Conservation (phyloP, 1,140 invertebrate species). For the Drosophila serrata region DNA sequence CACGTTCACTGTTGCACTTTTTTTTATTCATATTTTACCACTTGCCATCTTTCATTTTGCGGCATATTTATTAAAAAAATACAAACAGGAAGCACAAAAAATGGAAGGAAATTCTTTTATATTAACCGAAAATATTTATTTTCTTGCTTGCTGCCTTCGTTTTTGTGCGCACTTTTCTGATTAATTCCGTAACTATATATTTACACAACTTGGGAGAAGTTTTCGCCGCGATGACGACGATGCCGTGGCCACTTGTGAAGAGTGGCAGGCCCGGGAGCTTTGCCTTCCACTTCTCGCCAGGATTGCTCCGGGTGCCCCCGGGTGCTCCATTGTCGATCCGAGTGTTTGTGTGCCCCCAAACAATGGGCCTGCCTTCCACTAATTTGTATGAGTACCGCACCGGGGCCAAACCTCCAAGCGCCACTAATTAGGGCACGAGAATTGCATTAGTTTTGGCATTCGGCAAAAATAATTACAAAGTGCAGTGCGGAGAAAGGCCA, state of each 20-base stretch:
- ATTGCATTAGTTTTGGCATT: slow-evolving; percentile 70
- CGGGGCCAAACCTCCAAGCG: slow-evolving; percentile 37
- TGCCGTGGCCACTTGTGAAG: slow-evolving; percentile 40
- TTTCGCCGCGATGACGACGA: slow-evolving; percentile 43
- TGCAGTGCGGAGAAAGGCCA: slow-evolving; percentile 22
- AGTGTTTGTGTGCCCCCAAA: slow-evolving; percentile 50
- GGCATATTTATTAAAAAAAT: slow-evolving; percentile 76
- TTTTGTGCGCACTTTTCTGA: slow-evolving; percentile 70
- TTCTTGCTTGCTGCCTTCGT: slow-evolving; percentile 52
- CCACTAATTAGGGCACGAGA: slow-evolving; percentile 67
- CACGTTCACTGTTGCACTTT: slow-evolving; percentile 75
- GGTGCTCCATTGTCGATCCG: slow-evolving; percentile 50
- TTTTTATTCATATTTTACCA: slow-evolving; percentile 20
- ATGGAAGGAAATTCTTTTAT: slow-evolving; percentile 60
- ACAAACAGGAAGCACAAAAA: slow-evolving; percentile 27
- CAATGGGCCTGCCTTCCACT: slow-evolving; percentile 39
- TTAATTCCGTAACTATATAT: slow-evolving; percentile 79
- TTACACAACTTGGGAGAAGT: slow-evolving; percentile 71
- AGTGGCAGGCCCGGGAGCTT: slow-evolving; percentile 42
- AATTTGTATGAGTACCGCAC: slow-evolving; percentile 58
- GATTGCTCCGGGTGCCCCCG: slow-evolving; percentile 18
- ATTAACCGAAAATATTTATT: slow-evolving; percentile 82
- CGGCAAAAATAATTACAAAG: slow-evolving; percentile 56
- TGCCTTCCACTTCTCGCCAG: slow-evolving; percentile 59
- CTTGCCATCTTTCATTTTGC: slow-evolving; percentile 69